Evolutionary conservation across 2,888 invertebrate species (phyloP), one percentile per base, ranked within the genome.

Genomic region (Hydropsyche betteni): DNA sequence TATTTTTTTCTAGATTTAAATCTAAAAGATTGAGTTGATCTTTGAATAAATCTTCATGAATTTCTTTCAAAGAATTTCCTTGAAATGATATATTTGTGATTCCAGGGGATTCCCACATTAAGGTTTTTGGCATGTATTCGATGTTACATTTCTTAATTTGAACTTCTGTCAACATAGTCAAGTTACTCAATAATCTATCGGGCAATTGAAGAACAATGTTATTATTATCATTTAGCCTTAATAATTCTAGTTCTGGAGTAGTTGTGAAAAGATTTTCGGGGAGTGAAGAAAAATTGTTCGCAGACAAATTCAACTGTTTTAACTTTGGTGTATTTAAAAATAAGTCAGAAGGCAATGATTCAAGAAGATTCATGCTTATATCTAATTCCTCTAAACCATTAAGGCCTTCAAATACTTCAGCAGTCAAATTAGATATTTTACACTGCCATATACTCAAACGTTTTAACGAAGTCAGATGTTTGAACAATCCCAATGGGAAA

Each of bases 371-470:
- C 12, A 88, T 85, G 80, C 91, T 90, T 74, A 95, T 83, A 84
- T 93, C 93, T 77, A 95, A 85, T 79, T 89, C 88, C 80, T 88
- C 86, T 4, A 95, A 85, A 0, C 89, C 89, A 44, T 87, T 84
- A 2, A 92, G 87, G 68, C 91, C 89, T 44, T 88, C 88, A 81
- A 94, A 92, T 77, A 90, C 87, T 75, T 89, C 87, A 77, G 89
- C 86, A 14, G 90, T 87, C 53, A 94, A 86, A 83, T 90, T 89
- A 34, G 86, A 88, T 74, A 94, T 84, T 80, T 89, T 88, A 82
- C 93, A 94, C 80, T 89, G 88, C 90, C 91, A 92, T 50, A 94
- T 83, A 80, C 92, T 91, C 72, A 94, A 84, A 69, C 89, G 86
- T 74, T 85, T 84, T 76, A 94, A 83, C 80, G 89, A 88, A 73